Base-by-base conservation (phyloP, 2,113 vertebrate genomes). In the Mobula birostris region DNA sequence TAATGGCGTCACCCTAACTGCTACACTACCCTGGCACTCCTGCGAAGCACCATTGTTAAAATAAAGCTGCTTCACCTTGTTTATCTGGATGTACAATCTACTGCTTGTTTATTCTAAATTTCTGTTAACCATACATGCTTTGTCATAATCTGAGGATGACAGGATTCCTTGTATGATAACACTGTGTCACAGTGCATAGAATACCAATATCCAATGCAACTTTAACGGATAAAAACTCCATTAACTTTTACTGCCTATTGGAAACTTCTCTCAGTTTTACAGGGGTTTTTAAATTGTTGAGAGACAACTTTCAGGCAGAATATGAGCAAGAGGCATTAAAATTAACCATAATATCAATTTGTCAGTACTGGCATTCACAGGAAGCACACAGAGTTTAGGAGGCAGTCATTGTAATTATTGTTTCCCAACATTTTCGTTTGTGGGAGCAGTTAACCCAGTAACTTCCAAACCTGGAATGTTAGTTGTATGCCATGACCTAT, bases 361-460 rank as follows among this genome's bases (percentile, higher is more conserved):
- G 66, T 92, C 66, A 92, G 66, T 93, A 19, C 90, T 68, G 3
- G n/a, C n/a, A 21, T 24, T 74, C 70, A 93, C 68, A 93, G 68
- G 68, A 74, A 93, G 48, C 68, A 68, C 24, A 36, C 66, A 48
- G 66, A 92, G 21, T 68, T 93, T 72, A 74, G 68, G 19, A 93
- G 21, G 72, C 36, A 74, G 66, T 48, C 70, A 72, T 92, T 92
- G 5, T 66, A 93, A 21, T 74, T 48, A 74, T 93, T 93, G 72
- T 36, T 72, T 93, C 36, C 70, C 24, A 68, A 21, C 68, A 74
- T 74, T 74, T 74, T 93, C 70, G 63, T 66, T 91, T 91, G n/a
- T 93, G 68, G 68, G 12, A 93, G 90, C 15, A 92, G 36, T 72
- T 68, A 91, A 92, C 32, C 32, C 88, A 40, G 61, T 88, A n/a